Percentiles rank a stretch among this genome's conserved stretches.
These are phyloP conservation scores for Arrhamphus sclerolepis DNA, from an alignment of 2,797 vertebrate genomes.

Conservation along the genomic window DNA sequence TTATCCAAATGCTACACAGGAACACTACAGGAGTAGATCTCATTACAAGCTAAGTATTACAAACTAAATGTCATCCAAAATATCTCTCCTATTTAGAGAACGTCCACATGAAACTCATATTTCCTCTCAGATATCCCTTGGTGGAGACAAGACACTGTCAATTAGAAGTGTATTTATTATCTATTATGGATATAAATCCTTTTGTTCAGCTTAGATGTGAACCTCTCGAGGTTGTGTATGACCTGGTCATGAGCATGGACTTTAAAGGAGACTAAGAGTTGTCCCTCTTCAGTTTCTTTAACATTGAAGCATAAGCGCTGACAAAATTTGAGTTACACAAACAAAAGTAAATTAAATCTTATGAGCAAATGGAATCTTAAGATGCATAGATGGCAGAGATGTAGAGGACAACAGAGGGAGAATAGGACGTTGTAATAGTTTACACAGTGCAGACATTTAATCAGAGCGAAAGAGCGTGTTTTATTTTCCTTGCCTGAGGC, in stretches of 20 bases:
- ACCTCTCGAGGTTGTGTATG: neutral
- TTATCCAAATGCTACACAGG: conserved; percentile 14
- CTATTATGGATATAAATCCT: too few relatives aligned
- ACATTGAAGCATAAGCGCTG: conserved; percentile 1
- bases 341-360: conserved; percentile 15
- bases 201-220: too few relatives aligned
- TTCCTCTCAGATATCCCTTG: neutral
- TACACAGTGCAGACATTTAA: conserved; percentile 75
- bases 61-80: conserved; percentile 14
- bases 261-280: neutral
- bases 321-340: conserved; percentile 3
- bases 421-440: conserved; percentile 56
- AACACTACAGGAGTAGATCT: conserved; percentile 28
- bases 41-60: neutral
- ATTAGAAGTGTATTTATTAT: too few relatives aligned
- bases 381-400: conserved; percentile 14
- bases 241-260: neutral
- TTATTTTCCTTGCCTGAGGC: conserved; percentile 75
- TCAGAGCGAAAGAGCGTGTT: conserved; percentile 61
- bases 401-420: conserved; percentile 55
- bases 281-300: neutral
- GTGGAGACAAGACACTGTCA: too few relatives aligned
- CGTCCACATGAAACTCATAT: conserved; percentile 7
- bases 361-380: conserved; percentile 7
- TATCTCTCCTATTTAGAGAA: conserved; percentile 9